Evolutionary conservation across 64 coral and sea anemone genomes (phyloP), one percentile per base, ranked within the genome.

Genomic region (Platygyra sinensis): DNA sequence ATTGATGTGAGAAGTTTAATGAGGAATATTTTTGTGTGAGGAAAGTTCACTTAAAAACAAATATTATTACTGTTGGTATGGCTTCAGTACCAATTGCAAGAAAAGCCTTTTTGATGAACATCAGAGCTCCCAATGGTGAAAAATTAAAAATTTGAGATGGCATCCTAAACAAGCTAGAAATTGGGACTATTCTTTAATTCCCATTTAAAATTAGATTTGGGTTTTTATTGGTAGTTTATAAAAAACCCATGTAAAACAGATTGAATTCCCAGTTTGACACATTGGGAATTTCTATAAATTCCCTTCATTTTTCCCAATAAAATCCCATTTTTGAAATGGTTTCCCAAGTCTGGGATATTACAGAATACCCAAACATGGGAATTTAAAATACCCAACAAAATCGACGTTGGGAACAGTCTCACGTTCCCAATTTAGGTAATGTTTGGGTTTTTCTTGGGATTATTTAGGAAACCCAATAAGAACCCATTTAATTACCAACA

Each of bases 341-440:
- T n/a, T n/a, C n/a, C n/a, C n/a, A n/a, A n/a, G n/a, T n/a, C n/a
- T n/a, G n/a, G n/a, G n/a, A n/a, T n/a, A n/a, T n/a, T n/a, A n/a
- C n/a, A 78, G 54, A 89, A 89, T 89, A 89, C 73, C 87, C 74
- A 89, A 89, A 77, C 42, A 25, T 89, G 87, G 87, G 87, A 77
- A 64, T 64, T 78, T 89, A 77, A 30, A 89, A 89, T 89, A 89
- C 87, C 74, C 86, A 88, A 88, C 49, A 88, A 88, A 62, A 88
- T 54, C 20, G 50, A 77, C 28, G 63, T 88, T 88, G 86, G 73
- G 86, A n/a, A 88, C 76, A 76, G 62, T 88, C 86, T 88, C 86
- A 88, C 86, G 36, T 77, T 62, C 52, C 73, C 86, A 76, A 88
- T 76, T 76, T 76, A 62, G 55, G 76, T 62, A 30, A 88, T 76